These are phyloP conservation scores for Torymus aiolomorphi DNA, from an alignment of 2,888 invertebrate genomes.

Conservation along the genomic window DNA sequence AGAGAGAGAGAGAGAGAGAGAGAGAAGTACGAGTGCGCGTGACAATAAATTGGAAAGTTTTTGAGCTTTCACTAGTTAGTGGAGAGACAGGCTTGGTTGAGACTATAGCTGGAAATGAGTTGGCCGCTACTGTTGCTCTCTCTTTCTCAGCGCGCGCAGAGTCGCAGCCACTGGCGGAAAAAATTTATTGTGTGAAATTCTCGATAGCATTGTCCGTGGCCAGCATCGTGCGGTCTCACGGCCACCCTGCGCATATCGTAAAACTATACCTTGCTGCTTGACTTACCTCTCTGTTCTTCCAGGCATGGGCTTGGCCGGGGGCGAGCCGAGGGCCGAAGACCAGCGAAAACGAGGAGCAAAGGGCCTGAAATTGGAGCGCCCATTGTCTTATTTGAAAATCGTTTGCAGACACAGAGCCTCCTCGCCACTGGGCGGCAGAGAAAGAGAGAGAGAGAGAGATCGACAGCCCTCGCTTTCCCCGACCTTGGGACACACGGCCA, in stretches of 20 bases:
- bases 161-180: too few species aligned
- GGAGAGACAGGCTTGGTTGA: too few species aligned
- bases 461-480: too few species aligned
- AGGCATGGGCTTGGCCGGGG: too few species aligned
- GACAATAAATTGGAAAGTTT: constrained; percentile 49
- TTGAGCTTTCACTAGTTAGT: constrained; percentile 24
- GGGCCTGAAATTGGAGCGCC: not conserved
- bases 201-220: constrained; percentile 38
- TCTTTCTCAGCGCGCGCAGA: not conserved
- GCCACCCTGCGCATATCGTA: constrained; percentile 34
- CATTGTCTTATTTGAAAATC: constrained; percentile 36
- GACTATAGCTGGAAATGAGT: too few species aligned
- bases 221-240: constrained; percentile 45
- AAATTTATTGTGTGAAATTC: constrained; percentile 57
- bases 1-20: constrained; percentile 16
- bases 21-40: too few species aligned
- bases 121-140: not conserved
- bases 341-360: too few species aligned
- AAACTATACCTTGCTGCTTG: not conserved
- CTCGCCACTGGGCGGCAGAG: not conserved
- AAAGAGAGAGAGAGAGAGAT: not conserved
- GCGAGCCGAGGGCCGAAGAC: too few species aligned
- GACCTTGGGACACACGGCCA: constrained; percentile 44
- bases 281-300: too few species aligned
- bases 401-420: constrained; percentile 22